Base-by-base conservation (phyloP, 2,113 vertebrate genomes). In the Chaetorhynchus papuensis region DNA sequence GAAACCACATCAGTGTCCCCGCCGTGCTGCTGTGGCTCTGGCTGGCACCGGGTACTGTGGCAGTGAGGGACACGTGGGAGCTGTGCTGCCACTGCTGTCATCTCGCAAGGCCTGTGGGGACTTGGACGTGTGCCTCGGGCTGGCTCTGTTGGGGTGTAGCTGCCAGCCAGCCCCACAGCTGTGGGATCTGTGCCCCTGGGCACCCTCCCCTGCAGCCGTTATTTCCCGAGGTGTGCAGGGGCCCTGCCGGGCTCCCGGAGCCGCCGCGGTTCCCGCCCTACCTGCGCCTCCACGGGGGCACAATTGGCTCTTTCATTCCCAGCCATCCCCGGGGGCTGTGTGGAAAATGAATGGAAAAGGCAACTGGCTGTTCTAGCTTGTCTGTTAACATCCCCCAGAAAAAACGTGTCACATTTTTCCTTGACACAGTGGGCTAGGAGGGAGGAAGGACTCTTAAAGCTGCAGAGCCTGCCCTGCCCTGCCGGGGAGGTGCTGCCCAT, bases 271-370 rank as follows among this genome's bases (percentile, higher is more conserved):
- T 85, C 83, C 87, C 5, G 14, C 87, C 54, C 86, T 96, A 95
- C 96, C 93, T 97, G 92, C 30, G 20, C n/a, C 37, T 57, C 66
- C 14, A 54, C 79, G 15, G 83, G 44, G 89, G 72, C 72, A 95
- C 90, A 93, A 83, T 96, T 59, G 4, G 23, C 70, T 66, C 93
- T 97, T 97, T 96, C 95, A 94, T 94, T 93, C 49, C 75, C 35
- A 16, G 81, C 26, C 11, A 14, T 94, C 91, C 71, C 87, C 17
- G 90, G 91, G 88, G 74, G 79, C 85, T 39, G 56, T 89, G 92
- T 97, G 95, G 90, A 97, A 91, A 94, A 85, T 92, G 92, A 96
- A 82, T 94, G 93, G 96, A 96, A 97, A 97, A 95, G 93, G 91
- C 95, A 96, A 94, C 91, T 95, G 94, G 88, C 94, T 96, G 84